Evolutionary conservation across 2,888 invertebrate genomes (phyloP).

Genomic region (Camponotus fellah): DNA sequence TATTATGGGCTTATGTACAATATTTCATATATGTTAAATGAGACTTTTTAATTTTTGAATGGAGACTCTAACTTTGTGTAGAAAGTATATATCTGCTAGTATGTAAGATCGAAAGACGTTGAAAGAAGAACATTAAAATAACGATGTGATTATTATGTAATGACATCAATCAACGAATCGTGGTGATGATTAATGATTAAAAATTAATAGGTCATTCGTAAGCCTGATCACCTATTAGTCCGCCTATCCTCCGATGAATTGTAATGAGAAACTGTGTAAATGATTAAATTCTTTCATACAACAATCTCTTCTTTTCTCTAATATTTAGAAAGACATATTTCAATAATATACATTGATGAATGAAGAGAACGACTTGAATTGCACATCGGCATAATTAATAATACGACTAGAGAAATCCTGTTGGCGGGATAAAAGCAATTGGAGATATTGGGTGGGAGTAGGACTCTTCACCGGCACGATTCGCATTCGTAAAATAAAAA

Average conservation of each 20-base stretch:
- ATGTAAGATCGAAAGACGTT: slow-evolving; percentile 15
- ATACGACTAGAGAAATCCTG: slow-evolving; percentile 8
- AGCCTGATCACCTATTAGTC: neutral
- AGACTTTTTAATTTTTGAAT: neutral
- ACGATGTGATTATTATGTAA: neutral
- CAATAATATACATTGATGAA: slow-evolving; percentile 12
- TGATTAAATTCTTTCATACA: slow-evolving; percentile 8
- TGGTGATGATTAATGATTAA: slow-evolving; percentile 24
- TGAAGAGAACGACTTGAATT: slow-evolving; percentile 1
- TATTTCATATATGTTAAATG: neutral
- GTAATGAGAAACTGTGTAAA: slow-evolving; percentile 1
- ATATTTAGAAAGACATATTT: slow-evolving; percentile 23
- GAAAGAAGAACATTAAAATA: neutral
- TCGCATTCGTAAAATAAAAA: neutral
- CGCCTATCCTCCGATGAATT: slow-evolving; percentile 2
- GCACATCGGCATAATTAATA: slow-evolving; percentile 25
- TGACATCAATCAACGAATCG: neutral
- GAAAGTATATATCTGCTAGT: neutral
- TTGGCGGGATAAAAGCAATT: slow-evolving; percentile 6
- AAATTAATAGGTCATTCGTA: slow-evolving; percentile 13
- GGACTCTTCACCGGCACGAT: neutral
- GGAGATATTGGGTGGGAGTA: neutral
- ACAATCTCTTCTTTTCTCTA: neutral
- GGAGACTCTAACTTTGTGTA: neutral
- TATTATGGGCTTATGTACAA: neutral